phyloP scores from a whole-genome alignment of 2,113 vertebrate genomes.

The Eclectus roratus region DNA sequence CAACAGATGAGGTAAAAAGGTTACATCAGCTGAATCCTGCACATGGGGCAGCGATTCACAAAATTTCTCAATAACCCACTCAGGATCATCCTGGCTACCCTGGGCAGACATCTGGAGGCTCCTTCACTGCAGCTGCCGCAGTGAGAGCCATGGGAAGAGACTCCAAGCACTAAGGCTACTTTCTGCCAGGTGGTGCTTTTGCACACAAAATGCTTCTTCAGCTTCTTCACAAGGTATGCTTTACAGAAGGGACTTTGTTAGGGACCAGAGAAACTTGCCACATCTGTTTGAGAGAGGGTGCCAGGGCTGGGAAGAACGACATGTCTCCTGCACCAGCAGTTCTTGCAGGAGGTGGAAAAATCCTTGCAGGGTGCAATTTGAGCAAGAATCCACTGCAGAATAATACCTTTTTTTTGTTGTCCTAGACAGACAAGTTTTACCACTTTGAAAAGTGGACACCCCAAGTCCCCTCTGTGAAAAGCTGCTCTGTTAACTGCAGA shows the following conservation, averaged over 20 bases:
- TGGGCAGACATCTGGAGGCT: not conserved
- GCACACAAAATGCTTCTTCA: not conserved
- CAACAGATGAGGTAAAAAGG: not conserved
- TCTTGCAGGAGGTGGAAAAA: not conserved
- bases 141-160: not conserved
- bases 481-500: not conserved
- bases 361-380: not conserved
- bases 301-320: not conserved
- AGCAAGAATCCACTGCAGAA: not conserved
- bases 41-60: not conserved
- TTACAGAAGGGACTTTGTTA: not conserved
- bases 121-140: not conserved
- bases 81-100: not conserved
- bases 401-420: rapidly evolving
- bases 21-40: not conserved
- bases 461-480: not conserved
- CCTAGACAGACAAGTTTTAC: not conserved
- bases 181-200: not conserved
- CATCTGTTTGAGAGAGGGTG: not conserved
- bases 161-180: rapidly evolving
- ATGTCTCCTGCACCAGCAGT: not conserved
- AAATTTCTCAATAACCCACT: not conserved
- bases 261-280: not conserved
- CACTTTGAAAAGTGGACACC: not conserved
- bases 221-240: not conserved